Evolutionary conservation across 2,113 vertebrate genomes (phyloP), one percentile per base, ranked within the genome.

Genomic region (Arenaria interpres): DNA sequence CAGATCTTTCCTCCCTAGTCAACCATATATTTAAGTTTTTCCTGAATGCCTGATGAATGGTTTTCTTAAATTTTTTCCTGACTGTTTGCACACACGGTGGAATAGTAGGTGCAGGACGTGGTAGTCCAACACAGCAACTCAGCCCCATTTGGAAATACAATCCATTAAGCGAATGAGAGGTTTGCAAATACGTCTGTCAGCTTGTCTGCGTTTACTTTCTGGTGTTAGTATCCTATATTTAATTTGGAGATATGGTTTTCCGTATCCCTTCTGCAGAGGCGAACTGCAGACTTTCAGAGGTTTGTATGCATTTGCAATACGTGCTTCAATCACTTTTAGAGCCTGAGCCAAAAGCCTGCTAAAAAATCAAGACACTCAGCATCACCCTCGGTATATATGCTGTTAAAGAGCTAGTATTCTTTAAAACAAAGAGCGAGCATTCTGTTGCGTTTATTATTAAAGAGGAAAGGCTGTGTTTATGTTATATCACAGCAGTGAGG

Each of bases 81-180:
- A 12, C 67, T 50, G 10, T 63, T 53, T 54, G 28, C 28, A 59
- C 21, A 30, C 25, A 8, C 0, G 0, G 4, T 60, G 23, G 41
- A 74, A 25, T 20, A 63, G 21, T 78, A 63, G 43, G 32, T 75
- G 16, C 66, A 68, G 56, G 30, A 28, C 37, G 27, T 32, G 16
- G 43, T 66, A 23, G 22, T 67, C 23, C 57, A 32, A 46, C 60
- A 3, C 35, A 57, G 69, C 73, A 60, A 15, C 37, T 89, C 69
- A 30, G 43, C 28, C 48, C 53, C 1, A 0, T 87, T 92, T 84
- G 54, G 68, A 92, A 83, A 68, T 43, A 60, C 2, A 2, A 67
- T 71, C 32, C 37, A 13, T 50, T 67, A 76, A 45, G 37, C 7
- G 1, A n/a, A 63, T 50, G 67, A 41, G 56, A 85, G 62, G 46